Conservation (phyloP, 2,113 vertebrate genomes). For the Bubo blakistoni region DNA sequence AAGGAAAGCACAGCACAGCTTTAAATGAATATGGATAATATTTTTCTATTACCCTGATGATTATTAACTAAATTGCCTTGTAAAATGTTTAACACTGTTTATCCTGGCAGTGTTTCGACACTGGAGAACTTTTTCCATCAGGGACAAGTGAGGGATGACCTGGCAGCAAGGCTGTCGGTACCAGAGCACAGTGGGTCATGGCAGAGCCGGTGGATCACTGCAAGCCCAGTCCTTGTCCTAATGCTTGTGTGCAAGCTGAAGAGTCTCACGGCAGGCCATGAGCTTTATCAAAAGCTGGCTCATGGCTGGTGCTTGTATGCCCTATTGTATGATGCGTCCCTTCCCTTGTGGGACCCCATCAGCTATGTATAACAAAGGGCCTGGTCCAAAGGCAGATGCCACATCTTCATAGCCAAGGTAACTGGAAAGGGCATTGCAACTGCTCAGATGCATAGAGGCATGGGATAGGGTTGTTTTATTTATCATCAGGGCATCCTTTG, state of each 20-base stretch:
- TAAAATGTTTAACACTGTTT: constrained; percentile 1
- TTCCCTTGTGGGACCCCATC: not conserved
- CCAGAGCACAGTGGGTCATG: not conserved
- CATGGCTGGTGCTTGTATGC: not conserved
- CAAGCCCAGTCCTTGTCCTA: not conserved
- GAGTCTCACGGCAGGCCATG: not conserved
- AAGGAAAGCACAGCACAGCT: constrained; percentile 4
- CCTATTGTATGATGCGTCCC: accelerated
- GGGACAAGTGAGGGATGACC: not conserved
- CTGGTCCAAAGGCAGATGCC: not conserved
- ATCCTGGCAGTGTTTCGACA: not conserved
- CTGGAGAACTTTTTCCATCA: not conserved
- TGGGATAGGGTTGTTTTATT: not conserved
- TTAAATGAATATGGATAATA: constrained; percentile 2
- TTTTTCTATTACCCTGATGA: constrained; percentile 7
- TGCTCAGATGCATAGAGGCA: not conserved
- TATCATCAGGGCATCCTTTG: constrained; percentile 37
- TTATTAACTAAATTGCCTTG: not conserved
- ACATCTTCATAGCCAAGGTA: not conserved
- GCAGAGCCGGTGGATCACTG: not conserved
- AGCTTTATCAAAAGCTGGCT: not conserved
- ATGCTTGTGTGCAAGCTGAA: not conserved
- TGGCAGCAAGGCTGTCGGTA: not conserved
- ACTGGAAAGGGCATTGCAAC: not conserved
- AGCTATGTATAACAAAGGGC: not conserved